Conservation (phyloP, 37 sponge, comb jelly and placozoan species). For the Beroe ovata region DNA sequence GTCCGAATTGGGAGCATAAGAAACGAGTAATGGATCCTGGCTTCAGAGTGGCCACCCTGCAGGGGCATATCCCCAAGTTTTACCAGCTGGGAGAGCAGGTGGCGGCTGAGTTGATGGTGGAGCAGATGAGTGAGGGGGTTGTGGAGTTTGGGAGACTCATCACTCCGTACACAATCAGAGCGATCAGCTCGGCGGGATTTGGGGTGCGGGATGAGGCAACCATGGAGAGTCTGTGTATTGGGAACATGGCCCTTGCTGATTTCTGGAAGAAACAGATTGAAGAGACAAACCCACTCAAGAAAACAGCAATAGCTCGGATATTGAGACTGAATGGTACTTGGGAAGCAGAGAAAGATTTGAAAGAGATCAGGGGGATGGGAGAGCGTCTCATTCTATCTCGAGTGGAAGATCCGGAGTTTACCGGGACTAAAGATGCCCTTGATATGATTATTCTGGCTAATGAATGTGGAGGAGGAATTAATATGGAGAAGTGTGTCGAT, state of each 20-base stretch:
- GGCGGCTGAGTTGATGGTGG: neutral
- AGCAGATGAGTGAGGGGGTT: neutral
- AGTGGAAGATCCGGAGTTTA: neutral
- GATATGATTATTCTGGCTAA: neutral
- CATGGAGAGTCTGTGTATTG: neutral
- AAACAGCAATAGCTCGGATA: neutral
- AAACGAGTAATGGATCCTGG: constrained; percentile 10
- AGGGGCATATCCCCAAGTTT: constrained; percentile 7
- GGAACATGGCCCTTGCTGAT: neutral
- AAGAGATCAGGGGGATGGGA: neutral
- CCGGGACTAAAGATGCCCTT: neutral
- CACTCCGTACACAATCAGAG: constrained; percentile 7
- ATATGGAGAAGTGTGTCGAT: constrained; percentile 1
- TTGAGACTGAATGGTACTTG: neutral
- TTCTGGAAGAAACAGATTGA: neutral
- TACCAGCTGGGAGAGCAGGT: constrained; percentile 13
- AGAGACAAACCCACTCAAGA: neutral
- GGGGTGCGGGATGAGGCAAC: neutral
- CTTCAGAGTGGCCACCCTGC: neutral
- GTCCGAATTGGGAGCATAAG: constrained; percentile 8
- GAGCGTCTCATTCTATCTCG: neutral
- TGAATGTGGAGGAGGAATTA: neutral
- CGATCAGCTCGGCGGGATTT: neutral
- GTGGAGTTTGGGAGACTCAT: neutral
- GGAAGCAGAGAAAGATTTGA: neutral